Evolutionary conservation across 2,888 invertebrate species (phyloP).

Genomic region (Byasa hedistus): DNA sequence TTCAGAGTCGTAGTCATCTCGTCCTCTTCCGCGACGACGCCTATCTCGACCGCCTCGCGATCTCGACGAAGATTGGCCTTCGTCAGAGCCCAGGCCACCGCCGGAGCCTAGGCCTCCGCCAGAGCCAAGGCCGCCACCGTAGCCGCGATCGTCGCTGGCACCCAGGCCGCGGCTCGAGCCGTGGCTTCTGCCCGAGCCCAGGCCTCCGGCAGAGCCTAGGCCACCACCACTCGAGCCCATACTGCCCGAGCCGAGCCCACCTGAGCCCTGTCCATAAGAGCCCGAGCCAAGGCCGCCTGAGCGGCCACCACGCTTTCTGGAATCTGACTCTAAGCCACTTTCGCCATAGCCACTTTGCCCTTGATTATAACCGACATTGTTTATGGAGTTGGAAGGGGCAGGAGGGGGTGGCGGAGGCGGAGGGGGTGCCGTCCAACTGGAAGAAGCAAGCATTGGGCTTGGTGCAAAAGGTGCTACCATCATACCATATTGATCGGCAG

Average conservation of each 20-base stretch:
- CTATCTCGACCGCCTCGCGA: constrained; percentile 60
- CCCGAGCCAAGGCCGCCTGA: constrained; percentile 45
- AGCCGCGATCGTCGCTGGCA: constrained; percentile 41
- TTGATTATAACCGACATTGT: constrained; percentile 48
- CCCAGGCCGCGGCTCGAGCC: constrained; percentile 46
- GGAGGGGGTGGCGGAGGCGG: constrained; percentile 70
- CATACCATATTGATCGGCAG: constrained; percentile 68
- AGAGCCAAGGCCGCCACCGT: constrained; percentile 39
- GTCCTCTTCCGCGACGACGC: constrained; percentile 71
- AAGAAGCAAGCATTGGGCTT: constrained; percentile 45
- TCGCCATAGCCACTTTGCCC: constrained; percentile 64
- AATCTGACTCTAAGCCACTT: constrained; percentile 72
- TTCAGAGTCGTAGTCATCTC: constrained; percentile 51
- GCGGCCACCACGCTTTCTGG: constrained; percentile 68
- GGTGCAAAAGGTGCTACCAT: constrained; percentile 54
- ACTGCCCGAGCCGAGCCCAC: constrained; percentile 47
- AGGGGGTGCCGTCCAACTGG: constrained; percentile 58
- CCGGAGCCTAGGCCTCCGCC: constrained; percentile 40
- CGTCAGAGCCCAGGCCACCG: constrained; percentile 40
- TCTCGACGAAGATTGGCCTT: constrained; percentile 43
- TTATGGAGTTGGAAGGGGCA: constrained; percentile 49
- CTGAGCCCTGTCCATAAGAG: constrained; percentile 41
- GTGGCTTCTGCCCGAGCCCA: constrained; percentile 45
- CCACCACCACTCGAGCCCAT: constrained; percentile 36
- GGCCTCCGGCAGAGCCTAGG: constrained; percentile 40